Evolutionary conservation across 2,113 vertebrate genomes (phyloP), one percentile per base, ranked within the genome.

Genomic region (Bombycilla garrulus): DNA sequence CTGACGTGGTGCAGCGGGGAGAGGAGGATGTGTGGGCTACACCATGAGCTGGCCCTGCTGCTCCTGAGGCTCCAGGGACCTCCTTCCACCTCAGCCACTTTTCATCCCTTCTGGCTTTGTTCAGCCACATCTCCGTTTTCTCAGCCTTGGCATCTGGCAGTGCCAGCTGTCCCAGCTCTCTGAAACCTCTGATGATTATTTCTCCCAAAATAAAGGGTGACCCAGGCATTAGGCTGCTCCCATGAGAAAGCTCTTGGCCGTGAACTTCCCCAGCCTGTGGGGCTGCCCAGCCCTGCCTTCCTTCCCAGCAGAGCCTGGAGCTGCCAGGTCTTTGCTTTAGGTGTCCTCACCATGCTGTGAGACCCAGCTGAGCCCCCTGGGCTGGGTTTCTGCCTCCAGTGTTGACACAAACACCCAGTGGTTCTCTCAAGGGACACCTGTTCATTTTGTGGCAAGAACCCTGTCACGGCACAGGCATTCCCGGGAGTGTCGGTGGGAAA

Each of bases 281-380:
- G 18, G 22, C 51, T 91, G 58, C 56, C 36, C 54, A 26, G 6
- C 14, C 50, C 47, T 10, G 28, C 21, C 22, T 66, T 66, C 38
- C n/a, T 23, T 31, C 60, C 31, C 2, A 6, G 51, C 56, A 54
- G 53, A 6, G 10, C 12, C 1, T 7, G 26, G 25, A 84, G 78
- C 78, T 51, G 23, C 16, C 15, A 61, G 54, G 25, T 36, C 50
- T 57, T 81, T 57, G 21, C 36, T 90, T 81, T 33, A 3, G n/a
- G 22, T 0, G 1, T 35, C 47, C 72, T 35, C 42, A 3, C 56
- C 0, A 0, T 42, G 70, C 73, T 54, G 40, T 31, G 73, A 81
- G 48, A 19, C 9, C 28, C 57, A 56, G 61, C 64, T 58, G 22
- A 60, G 66, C 35, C 40, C 35, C 56, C 40, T 44, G 44, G 60